Evolutionary conservation across 2,888 invertebrate genomes (phyloP), one percentile per base, ranked within the genome.

Genomic region (Phalangium opilio): DNA sequence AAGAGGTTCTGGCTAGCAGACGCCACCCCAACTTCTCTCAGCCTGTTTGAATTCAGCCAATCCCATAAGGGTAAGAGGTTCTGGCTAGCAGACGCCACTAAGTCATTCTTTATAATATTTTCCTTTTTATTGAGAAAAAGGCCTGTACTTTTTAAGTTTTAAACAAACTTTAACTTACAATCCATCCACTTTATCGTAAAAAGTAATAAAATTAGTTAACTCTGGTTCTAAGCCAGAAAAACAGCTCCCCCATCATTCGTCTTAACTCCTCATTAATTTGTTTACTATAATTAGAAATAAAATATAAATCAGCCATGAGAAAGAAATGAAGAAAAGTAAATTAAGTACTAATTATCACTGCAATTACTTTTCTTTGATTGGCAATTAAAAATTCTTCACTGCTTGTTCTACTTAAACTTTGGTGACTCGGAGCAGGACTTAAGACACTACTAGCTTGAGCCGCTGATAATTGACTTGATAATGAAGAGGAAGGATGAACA

Each of bases 191-290:
- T 80, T 79, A 67, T 90, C 91, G 57, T 87, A 80, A 63, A 83
- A 79, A 40, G 77, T 74, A 51, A 95, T 83, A 59, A 96, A 87
- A 60, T 75, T 77, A 49, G 82, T 77, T 50, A 96, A 70, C 66
- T 93, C 90, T 1, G 75, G 72, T 71, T 95, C 93, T 21, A 96
- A 73, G 52, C 79, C 75, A 2, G 83, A 81, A 71, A n/a, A 96
- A 95, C 62, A 96, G 75, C 55, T 81, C 84, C 47, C 75, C 75
- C 87, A 95, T 87, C 72, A 90, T 80, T 55, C 56, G 55, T 14
- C 65, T 50, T 15, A 48, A 35, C 59, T 68, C 65, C 49, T 69
- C 69, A 57, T 67, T 67, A 48, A 67, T 63, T 47, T 67, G 65
- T 41, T 61, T 55, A 57, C 64, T 64, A 52, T 19, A 44, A 46